These are phyloP conservation scores for Patella ulyssiponensis DNA, from an alignment of 2,888 invertebrate species.

Conservation along the genomic window DNA sequence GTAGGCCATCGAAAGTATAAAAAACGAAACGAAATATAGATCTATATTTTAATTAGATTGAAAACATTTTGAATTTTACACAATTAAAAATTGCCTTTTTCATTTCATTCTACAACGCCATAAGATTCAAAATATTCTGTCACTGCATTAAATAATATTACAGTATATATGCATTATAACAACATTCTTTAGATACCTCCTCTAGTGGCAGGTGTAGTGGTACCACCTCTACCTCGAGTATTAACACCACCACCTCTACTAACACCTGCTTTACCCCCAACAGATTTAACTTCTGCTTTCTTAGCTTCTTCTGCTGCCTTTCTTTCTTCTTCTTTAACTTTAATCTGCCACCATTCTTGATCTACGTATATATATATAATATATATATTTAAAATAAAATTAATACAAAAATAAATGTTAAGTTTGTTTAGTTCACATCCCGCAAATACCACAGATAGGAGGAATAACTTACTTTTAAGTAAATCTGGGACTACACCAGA, in stretches of 20 bases:
- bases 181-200: conserved; percentile 31
- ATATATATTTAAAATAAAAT: conserved; percentile 2
- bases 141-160: too few relatives aligned
- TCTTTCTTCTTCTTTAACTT: conserved; percentile 54
- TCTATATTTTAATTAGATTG: too few relatives aligned
- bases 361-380: conserved; percentile 39
- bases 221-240: conserved; percentile 48
- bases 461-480: conserved; percentile 50
- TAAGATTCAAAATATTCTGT: too few relatives aligned
- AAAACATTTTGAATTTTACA: too few relatives aligned
- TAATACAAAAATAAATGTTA: not conserved
- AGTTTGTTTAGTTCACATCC: too few relatives aligned
- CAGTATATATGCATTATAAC: not conserved
- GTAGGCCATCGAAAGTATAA: too few relatives aligned
- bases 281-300: conserved; percentile 38
- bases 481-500: conserved; percentile 56
- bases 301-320: conserved; percentile 53
- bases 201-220: conserved; percentile 45
- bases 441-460: not conserved
- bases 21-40: too few relatives aligned
- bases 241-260: conserved; percentile 51
- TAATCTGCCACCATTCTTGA: conserved; percentile 68
- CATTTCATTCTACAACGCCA: too few relatives aligned
- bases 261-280: conserved; percentile 47
- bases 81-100: too few relatives aligned